A percentile compares a stretch with the other conserved stretches of the same genome.
Conservation (phyloP, 2,797 vertebrate species). For the Gallinago stenura region DNA sequence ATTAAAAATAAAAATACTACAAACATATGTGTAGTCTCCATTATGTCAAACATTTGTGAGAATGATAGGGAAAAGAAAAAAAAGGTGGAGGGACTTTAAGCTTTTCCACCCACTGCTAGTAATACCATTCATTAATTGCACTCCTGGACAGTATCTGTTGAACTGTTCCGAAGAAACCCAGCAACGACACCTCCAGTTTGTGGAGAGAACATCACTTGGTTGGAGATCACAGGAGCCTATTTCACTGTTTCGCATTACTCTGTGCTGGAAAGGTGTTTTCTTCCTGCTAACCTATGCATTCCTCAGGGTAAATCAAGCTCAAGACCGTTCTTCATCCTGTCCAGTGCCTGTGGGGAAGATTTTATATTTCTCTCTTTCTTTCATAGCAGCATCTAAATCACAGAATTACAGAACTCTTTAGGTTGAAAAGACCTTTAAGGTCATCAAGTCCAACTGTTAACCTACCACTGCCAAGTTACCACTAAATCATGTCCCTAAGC, state of each 20-base stretch:
- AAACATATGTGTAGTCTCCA: neutral
- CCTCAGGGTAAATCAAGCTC: neutral
- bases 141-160: neutral
- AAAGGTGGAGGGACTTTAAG: neutral
- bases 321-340: neutral
- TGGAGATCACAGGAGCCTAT: neutral
- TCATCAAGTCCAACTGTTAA: neutral
- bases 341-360: neutral
- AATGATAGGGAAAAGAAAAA: neutral
- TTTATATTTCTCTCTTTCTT: neutral
- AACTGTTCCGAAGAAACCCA: neutral
- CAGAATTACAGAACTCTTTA: neutral
- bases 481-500: neutral
- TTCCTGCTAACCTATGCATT: neutral
- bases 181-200: accelerated
- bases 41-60: neutral
- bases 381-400: neutral
- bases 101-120: neutral
- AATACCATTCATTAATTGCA: neutral
- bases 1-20: neutral
- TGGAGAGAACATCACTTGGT: neutral
- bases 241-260: neutral
- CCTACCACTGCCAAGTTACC: neutral
- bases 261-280: neutral
- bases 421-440: neutral